phyloP scores from a whole-genome alignment of 2,888 invertebrate species.

The Acheta domesticus region DNA sequence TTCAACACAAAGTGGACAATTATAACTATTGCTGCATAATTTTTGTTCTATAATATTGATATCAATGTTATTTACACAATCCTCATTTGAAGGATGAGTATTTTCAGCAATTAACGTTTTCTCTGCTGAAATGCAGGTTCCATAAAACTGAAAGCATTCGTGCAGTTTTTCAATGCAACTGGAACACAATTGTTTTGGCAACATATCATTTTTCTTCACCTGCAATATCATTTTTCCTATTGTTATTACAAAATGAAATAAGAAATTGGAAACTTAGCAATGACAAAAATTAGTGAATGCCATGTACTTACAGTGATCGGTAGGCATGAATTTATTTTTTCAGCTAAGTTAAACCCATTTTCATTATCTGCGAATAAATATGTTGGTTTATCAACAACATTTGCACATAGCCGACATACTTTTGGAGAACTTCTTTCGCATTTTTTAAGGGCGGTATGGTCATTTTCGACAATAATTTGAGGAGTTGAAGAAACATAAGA shows the following conservation, averaged over 20 bases:
- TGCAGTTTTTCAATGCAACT: constrained; percentile 25
- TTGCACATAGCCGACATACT: constrained; percentile 28
- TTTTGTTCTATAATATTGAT: not conserved
- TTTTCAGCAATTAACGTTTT: constrained; percentile 11
- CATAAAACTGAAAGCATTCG: constrained; percentile 24
- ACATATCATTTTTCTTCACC: not conserved
- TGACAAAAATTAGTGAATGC: too few relatives aligned
- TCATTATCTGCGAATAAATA: constrained; percentile 25
- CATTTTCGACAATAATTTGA: too few relatives aligned
- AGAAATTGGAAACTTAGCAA: not conserved
- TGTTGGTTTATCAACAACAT: not conserved
- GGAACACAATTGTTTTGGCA: constrained; percentile 27
- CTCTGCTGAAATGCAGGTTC: constrained; percentile 24
- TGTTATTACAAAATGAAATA: not conserved
- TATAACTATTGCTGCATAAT: not conserved
- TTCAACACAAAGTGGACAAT: constrained; percentile 27
- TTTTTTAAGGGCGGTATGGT: too few relatives aligned
- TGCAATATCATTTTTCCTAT: not conserved
- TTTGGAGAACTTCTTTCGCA: too few relatives aligned
- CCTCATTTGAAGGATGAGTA: not conserved
- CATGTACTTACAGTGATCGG: constrained; percentile 26
- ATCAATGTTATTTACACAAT: not conserved
- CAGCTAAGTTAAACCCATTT: constrained; percentile 25
- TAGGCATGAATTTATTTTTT: constrained; percentile 28
- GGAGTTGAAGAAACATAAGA: too few relatives aligned